Evolutionary conservation across 2,797 vertebrate species (phyloP).

Genomic region (Pipistrellus kuhlii): DNA sequence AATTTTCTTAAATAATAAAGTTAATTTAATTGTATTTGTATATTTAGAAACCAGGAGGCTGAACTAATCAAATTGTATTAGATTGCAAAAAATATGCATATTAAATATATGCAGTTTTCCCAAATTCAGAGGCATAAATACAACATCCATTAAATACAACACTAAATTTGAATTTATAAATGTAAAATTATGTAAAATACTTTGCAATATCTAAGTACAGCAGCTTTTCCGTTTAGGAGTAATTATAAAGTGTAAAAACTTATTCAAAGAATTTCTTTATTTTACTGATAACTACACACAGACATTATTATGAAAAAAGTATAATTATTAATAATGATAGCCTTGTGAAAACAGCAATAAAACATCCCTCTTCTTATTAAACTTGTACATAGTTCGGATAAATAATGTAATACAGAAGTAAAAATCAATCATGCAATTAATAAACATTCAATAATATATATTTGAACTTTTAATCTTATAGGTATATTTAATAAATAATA

Average conservation of each 20-base stretch:
- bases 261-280: not conserved
- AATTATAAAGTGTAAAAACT: not conserved
- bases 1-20: slow-evolving; percentile 9
- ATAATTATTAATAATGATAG: slow-evolving; percentile 50
- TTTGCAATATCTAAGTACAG: not conserved
- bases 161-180: not conserved
- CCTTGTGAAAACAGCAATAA: not conserved
- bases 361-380: slow-evolving; percentile 2
- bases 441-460: slow-evolving; percentile 49
- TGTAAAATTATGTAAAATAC: not conserved
- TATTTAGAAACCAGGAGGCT: not conserved
- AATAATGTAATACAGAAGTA: slow-evolving; percentile 56
- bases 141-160: not conserved
- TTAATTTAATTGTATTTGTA: not conserved
- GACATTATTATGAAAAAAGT: not conserved
- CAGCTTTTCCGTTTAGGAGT: not conserved
- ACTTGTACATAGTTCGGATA: slow-evolving; percentile 31
- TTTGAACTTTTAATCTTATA: slow-evolving; percentile 21
- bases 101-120: not conserved
- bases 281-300: not conserved
- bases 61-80: not conserved
- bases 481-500: slow-evolving; percentile 36
- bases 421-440: not conserved
- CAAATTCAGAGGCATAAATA: not conserved
- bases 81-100: not conserved